These are phyloP conservation scores for Salvelinus namaycush DNA, from an alignment of 2,113 vertebrate species.

Conservation along the genomic window DNA sequence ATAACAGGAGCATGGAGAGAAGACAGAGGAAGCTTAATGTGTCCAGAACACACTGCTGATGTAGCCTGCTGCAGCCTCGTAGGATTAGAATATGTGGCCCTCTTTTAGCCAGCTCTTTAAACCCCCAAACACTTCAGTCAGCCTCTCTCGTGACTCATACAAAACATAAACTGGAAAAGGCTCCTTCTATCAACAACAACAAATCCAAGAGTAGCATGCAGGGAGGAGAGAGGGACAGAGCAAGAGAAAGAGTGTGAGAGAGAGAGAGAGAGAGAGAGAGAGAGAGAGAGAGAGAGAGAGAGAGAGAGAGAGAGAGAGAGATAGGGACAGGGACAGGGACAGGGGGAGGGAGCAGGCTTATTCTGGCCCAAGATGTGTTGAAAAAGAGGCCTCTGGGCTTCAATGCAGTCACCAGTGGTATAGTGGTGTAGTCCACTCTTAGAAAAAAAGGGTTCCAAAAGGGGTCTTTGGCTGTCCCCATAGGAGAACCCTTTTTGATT, in stretches of 20 bases:
- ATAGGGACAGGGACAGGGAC: not conserved
- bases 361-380: no score
- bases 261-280: not conserved
- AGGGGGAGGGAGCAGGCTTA: not conserved
- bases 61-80: not conserved
- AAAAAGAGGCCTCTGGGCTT: not conserved
- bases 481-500: no score
- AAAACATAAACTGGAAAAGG: not conserved
- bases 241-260: not conserved
- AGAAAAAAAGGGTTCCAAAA: no score
- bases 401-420: no score
- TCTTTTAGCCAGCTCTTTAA: not conserved
- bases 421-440: no score
- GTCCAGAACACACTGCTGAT: not conserved
- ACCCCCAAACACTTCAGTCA: not conserved
- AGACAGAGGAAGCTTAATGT: not conserved
- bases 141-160: constrained; percentile 2
- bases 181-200: not conserved
- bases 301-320: not conserved
- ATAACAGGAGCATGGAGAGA: not conserved
- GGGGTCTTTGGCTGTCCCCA: no score
- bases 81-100: not conserved
- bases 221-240: not conserved
- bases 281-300: no score
- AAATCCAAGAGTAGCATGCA: not conserved